Base-by-base conservation (phyloP, 2,797 vertebrate species). In the Cirrhinus mrigala region DNA sequence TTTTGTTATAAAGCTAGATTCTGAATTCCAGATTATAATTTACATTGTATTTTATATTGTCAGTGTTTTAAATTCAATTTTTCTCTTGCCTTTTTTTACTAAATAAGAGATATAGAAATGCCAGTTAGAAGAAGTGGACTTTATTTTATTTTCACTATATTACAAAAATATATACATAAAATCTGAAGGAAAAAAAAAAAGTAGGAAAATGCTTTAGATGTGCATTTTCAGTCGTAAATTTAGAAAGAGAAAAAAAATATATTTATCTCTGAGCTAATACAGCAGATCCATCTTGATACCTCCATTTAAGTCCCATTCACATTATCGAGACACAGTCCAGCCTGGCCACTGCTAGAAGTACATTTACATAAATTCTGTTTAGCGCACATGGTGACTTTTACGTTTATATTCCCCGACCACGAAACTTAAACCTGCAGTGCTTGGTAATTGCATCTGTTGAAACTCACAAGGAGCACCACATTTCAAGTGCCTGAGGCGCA, bases 401-500 rank as follows among this genome's bases (percentile, higher is more conserved):
- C 15, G 9, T 46, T 79, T 79, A 22, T 79, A 27, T 62, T 44
- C 20, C 20, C 29, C 20, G 6, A 54, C 64, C 64, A 33, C 15
- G 9, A 79, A 79, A 79, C 58, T 48, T 70, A 29, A 33, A 52
- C 64, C 48, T 54, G 79, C 64, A n/a, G 27, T 70, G 79, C 48
- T 54, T 54, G 48, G 64, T 81, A 69, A 81, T 66, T 48, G 78
- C 60, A 48, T 81, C 64, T 69, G 48, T 69, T 69, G 9, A 69
- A 85, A 70, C 66, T 58, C 80, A 71, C 33, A 56, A 71, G 68
- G 48, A 71, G 68, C 33, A 7, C 18, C n/a, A 37, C 54, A 46
- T 62, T 85, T 79, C 40, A 60, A 85, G 54, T 62, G 54, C 83
- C 66, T 71, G 20, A 62, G 66, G 83, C 54, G 3, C 56, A 70